A percentile compares a stretch with the other conserved stretches of the same genome.
Conservation (phyloP, 2,797 vertebrate species). For the Bryconaethiops microstoma region DNA sequence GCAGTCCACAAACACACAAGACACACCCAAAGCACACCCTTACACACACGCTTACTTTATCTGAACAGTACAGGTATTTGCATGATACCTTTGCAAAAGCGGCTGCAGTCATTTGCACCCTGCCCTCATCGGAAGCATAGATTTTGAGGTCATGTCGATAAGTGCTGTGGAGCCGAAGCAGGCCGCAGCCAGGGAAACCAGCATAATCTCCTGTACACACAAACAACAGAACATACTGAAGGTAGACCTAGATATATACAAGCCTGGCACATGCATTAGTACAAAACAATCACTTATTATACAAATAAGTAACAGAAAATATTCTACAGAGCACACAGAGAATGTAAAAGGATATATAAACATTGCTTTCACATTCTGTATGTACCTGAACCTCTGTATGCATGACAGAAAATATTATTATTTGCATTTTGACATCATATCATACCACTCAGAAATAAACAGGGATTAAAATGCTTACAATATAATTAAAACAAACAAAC, state of each 20-base stretch:
- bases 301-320: not conserved
- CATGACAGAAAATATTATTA: not conserved
- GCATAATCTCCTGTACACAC: conserved; percentile 93
- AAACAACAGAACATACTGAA: not conserved
- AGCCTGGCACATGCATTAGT: not conserved
- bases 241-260: not conserved
- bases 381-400: not conserved
- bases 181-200: conserved; percentile 95
- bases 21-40: not conserved
- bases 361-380: not conserved
- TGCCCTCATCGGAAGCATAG: conserved; percentile 95
- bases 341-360: not conserved
- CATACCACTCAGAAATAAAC: not conserved
- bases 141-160: conserved; percentile 98
- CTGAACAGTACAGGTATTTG: not conserved
- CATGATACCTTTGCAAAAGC: conserved; percentile 93
- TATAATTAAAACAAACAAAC: no score
- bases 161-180: conserved; percentile 95
- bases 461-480: not conserved
- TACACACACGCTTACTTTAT: not conserved
- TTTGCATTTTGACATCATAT: not conserved
- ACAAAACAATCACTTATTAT: not conserved
- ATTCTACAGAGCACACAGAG: not conserved
- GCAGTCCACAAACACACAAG: conserved; percentile 1
- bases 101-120: conserved; percentile 98